Evolutionary conservation across 2,113 vertebrate species (phyloP).

Genomic region (Rhinolophus sinicus): DNA sequence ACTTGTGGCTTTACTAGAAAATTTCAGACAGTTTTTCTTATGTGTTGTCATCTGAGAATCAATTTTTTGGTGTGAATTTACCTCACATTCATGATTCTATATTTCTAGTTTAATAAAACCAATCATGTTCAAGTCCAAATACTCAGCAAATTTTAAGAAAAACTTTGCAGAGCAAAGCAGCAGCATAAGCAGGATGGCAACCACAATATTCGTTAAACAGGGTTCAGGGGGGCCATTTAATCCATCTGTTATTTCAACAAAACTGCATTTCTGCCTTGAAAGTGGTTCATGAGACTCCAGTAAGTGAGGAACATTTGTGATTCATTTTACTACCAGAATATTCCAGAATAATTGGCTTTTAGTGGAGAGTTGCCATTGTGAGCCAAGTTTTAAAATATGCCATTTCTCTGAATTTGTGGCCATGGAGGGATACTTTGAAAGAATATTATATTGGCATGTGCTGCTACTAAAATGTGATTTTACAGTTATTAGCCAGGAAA

Average conservation of each 20-base stretch:
- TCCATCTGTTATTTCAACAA: constrained; percentile 76
- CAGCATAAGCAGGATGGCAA: constrained; percentile 55
- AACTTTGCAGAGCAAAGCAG: constrained; percentile 56
- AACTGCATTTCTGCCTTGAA: constrained; percentile 72
- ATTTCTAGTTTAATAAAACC: background rate
- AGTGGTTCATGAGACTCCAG: constrained; percentile 75
- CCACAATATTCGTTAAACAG: constrained; percentile 67
- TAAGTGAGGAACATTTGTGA: constrained; percentile 43
- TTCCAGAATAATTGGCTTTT: constrained; percentile 68
- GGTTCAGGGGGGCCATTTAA: constrained; percentile 69
- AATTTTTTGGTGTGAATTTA: background rate
- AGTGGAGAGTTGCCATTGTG: constrained; percentile 53
- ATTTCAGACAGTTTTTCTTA: background rate
- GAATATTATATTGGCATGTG: constrained; percentile 61
- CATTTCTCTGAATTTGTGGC: constrained; percentile 65
- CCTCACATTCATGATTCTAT: background rate
- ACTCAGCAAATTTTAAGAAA: constrained; percentile 51
- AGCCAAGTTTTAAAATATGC: constrained; percentile 74
- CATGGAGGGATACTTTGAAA: constrained; percentile 68
- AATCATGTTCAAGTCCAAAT: background rate
- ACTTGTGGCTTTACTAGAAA: background rate
- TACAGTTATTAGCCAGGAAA: constrained; percentile 62
- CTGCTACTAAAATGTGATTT: constrained; percentile 63
- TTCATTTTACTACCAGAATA: constrained; percentile 64
- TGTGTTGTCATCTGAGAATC: background rate